Conservation (phyloP, 2,888 invertebrate species). For the Patella caerulea region DNA sequence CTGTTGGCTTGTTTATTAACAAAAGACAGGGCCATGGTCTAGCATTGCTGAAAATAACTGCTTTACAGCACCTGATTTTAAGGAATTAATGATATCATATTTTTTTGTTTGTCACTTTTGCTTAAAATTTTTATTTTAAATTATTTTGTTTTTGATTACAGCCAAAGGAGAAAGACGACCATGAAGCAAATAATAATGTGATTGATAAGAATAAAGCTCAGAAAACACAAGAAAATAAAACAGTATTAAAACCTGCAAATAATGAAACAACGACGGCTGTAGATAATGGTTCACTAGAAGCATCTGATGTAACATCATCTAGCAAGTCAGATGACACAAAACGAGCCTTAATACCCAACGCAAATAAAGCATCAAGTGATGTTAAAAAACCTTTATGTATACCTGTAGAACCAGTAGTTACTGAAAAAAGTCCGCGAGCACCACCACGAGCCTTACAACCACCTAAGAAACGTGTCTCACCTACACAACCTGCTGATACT, state of each 20-base stretch:
- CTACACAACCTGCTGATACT: slow-evolving; percentile 9
- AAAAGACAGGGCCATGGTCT: no score
- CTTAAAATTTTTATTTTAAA: not conserved
- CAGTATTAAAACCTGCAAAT: not conserved
- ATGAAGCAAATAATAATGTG: slow-evolving; percentile 29
- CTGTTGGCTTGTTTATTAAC: no score
- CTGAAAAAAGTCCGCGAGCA: slow-evolving; percentile 8
- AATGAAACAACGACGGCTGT: no score
- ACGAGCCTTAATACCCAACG: not conserved
- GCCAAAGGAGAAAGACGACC: slow-evolving; percentile 17
- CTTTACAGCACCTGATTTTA: no score
- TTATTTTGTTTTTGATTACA: slow-evolving; percentile 5
- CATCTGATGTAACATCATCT: no score
- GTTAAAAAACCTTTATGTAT: not conserved
- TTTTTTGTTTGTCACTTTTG: no score
- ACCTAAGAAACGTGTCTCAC: slow-evolving; percentile 29
- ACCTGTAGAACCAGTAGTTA: slow-evolving; percentile 4
- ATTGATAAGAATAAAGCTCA: slow-evolving; percentile 7
- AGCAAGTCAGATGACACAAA: not conserved
- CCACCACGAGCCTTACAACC: slow-evolving; percentile 18
- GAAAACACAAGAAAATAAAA: not conserved
- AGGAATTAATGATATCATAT: no score
- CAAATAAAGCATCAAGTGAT: not conserved
- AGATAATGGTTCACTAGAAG: no score
- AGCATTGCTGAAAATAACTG: no score